phyloP scores from a whole-genome alignment of 2,888 invertebrate species.

The Thumatha senex region DNA sequence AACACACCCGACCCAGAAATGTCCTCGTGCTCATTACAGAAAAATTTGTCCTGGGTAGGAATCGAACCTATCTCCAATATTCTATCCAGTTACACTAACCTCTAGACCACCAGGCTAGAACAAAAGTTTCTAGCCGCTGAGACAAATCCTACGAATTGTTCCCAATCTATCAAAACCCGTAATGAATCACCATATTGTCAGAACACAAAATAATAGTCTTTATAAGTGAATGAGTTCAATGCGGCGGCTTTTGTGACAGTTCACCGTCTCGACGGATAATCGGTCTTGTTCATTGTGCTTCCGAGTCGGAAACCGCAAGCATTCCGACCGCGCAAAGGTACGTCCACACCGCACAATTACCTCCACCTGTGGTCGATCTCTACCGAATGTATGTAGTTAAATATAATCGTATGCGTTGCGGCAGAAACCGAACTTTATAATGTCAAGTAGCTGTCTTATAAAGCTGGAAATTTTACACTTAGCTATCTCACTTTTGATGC shows the following conservation, averaged over 20 bases:
- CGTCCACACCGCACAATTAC: slow-evolving; percentile 33
- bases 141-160: not conserved
- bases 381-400: slow-evolving; percentile 29
- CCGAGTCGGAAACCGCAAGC: slow-evolving; percentile 62
- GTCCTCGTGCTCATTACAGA: too few relatives aligned
- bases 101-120: too few relatives aligned
- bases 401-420: slow-evolving; percentile 19
- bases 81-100: too few relatives aligned
- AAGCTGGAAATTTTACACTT: not conserved
- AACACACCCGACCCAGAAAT: too few relatives aligned
- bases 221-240: slow-evolving; percentile 21
- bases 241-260: slow-evolving; percentile 23
- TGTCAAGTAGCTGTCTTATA: slow-evolving; percentile 1
- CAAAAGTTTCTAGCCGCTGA: too few relatives aligned
- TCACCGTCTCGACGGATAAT: slow-evolving; percentile 21
- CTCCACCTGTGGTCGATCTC: slow-evolving; percentile 37
- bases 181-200: slow-evolving; percentile 4
- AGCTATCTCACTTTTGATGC: too few relatives aligned
- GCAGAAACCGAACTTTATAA: slow-evolving; percentile 1
- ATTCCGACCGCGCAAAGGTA: slow-evolving; percentile 41
- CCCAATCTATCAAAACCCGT: not conserved
- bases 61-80: too few relatives aligned
- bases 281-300: slow-evolving; percentile 46
- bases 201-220: not conserved
- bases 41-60: too few relatives aligned